A percentile compares a stretch with the other conserved stretches of the same genome.
Evolutionary conservation across 2,888 invertebrate species (phyloP).

Genomic region (Linhomoeus sp.): DNA sequence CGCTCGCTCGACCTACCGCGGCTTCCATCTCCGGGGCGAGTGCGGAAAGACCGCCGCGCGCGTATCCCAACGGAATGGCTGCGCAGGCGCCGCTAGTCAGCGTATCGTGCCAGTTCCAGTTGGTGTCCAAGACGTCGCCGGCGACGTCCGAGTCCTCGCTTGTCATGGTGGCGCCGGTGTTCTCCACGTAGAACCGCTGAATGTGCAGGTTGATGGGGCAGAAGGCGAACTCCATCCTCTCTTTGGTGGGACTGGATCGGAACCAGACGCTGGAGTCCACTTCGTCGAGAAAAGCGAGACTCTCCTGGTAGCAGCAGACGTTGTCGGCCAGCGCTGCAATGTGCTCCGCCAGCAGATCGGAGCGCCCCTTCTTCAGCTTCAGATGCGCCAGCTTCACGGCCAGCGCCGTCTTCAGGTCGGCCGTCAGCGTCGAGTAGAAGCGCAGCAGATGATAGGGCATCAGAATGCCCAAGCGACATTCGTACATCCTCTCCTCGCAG

Average conservation of each 20-base stretch:
- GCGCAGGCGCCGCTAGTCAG: conserved; percentile 4
- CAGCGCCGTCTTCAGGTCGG: neutral
- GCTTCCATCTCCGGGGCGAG: neutral
- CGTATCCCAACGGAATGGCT: conserved; percentile 1
- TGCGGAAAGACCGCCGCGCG: neutral
- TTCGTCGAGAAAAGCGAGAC: conserved; percentile 14
- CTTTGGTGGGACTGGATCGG: conserved; percentile 26
- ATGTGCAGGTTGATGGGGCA: conserved; percentile 34
- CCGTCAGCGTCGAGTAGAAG: neutral
- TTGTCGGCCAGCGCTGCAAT: neutral
- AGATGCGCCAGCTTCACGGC: neutral
- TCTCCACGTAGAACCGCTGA: conserved; percentile 26
- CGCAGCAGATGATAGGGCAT: neutral
- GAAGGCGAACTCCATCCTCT: conserved; percentile 27
- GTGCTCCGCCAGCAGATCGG: neutral
- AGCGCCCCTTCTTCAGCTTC: neutral
- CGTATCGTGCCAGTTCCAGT: neutral
- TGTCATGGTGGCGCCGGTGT: neutral
- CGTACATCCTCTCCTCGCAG: conserved; percentile 1
- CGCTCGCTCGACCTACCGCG: neutral
- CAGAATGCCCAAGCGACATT: neutral
- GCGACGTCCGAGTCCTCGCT: neutral
- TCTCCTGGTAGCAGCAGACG: conserved; percentile 16
- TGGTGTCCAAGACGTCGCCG: conserved; percentile 7
- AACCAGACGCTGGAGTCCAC: conserved; percentile 19